Evolutionary conservation across 2,888 invertebrate species (phyloP), one percentile per base, ranked within the genome.

Genomic region (Chironomus riparius): DNA sequence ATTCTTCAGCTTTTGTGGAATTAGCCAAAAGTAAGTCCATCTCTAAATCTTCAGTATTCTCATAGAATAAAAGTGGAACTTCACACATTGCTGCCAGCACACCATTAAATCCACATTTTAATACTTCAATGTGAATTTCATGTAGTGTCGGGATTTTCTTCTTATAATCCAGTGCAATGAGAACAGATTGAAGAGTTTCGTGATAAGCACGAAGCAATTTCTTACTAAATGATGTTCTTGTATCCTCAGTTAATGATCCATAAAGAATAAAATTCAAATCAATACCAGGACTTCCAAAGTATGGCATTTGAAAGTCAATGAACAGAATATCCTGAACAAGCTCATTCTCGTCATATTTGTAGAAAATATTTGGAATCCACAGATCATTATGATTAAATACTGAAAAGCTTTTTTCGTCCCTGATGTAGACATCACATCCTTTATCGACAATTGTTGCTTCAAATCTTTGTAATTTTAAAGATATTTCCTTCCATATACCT

Each of bases 281-380:
- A n/a, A 83, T 80, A 2, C 83, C 82, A 3, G 83, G 83, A 2
- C 83, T 83, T 1, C 83, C 83, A 77, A 81, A 83, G 77, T 82
- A 83, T 0, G 83, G 80, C 77, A 84, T 77, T 77, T 83, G 84
- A 77, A 81, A 84, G 78, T 84, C 84, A 56, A 84, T 71, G 77
- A 83, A 79, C 10, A 83, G 77, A 5, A 82, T 82, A 80, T 83
- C 80, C 68, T 83, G 81, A 0, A 83, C 82, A 22, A 82, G 80
- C 13, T 73, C 81, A 80, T 72, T 80, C 72, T 83, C 82, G 78
- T 82, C 80, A 12, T 81, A 77, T 62, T 81, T 82, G 74, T 83
- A 83, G 82, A 84, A 81, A 2, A 83, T 78, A 77, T 83, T 84
- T 77, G 83, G 82, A 47, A 82, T 80, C 84, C 84, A 84, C 47